Evolutionary conservation across 1,140 invertebrate species (phyloP), one percentile per base, ranked within the genome.

Genomic region (Dufourea novaeangliae): DNA sequence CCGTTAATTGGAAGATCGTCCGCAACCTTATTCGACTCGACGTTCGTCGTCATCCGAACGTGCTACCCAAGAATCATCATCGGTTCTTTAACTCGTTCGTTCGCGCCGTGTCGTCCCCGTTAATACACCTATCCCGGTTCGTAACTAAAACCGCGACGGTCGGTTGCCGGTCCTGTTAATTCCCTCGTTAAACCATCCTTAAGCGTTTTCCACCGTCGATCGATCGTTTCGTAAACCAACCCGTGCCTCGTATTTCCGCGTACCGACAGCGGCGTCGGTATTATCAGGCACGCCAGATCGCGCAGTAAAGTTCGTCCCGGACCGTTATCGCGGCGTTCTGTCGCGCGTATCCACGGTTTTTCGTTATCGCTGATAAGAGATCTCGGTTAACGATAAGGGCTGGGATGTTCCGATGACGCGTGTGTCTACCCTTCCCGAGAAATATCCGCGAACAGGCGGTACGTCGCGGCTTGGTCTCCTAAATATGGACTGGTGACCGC

Each of bases 141-240:
- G 39, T 59, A 69, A 68, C 64, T 68, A 50, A 50, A 50, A n/a
- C 20, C 5, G 11, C 8, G 25, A 50, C 17, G 44, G 62, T 32
- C 17, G 27, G 17, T 50, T 17, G 44, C 46, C 32, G 66, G 5
- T 72, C 78, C 73, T 78, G 50, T 67, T 78, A 71, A 80, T 66
- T 70, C 77, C 66, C 76, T 83, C 70, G 76, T 83, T 83, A 83
- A 66, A 27, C 37, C 27, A 61, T 41, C 50, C 54, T 37, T 44
- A 46, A 46, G 32, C 41, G 44, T 34, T 61, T n/a, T n/a, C n/a
- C 37, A 34, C 52, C 27, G 27, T n/a, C 68, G 66, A 84, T 79
- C 63, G 67, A 84, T 80, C 78, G 82, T 84, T 84, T 84, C 82
- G 82, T 84, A 84, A 84, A 84, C 39, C 62, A 84, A 75, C 46